Evolutionary conservation across 2,113 vertebrate genomes (phyloP).

Genomic region (Rhinopomastus cyanomelas): DNA sequence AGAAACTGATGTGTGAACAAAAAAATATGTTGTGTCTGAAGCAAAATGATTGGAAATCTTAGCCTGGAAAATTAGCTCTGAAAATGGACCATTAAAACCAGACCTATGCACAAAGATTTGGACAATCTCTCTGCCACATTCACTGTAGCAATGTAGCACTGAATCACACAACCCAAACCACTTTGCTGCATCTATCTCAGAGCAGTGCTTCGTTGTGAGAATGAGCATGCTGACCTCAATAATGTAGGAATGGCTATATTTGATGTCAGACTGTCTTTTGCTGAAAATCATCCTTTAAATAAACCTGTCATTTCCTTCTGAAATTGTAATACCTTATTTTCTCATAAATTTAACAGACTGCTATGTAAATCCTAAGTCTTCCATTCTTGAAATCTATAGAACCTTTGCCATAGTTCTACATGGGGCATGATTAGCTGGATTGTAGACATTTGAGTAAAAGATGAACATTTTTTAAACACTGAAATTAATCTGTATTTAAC

Average conservation of each 20-base stretch:
- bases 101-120: not conserved
- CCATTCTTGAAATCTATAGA: not conserved
- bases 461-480: not conserved
- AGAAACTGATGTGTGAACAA: not conserved
- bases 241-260: not conserved
- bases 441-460: not conserved
- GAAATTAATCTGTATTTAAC: not conserved
- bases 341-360: not conserved
- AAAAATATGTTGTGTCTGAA: not conserved
- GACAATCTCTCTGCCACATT: not conserved
- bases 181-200: not conserved
- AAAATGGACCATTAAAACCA: not conserved
- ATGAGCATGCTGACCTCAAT: not conserved
- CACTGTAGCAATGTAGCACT: not conserved
- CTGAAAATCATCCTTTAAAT: not conserved
- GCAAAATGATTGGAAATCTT: not conserved
- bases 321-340: not conserved
- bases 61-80: not conserved
- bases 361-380: not conserved
- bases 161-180: not conserved
- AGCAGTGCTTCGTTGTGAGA: not conserved
- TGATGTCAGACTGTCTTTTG: not conserved
- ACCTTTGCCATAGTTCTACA: not conserved
- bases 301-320: not conserved
- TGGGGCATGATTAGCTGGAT: not conserved